Conservation (phyloP, 2,888 invertebrate species). For the Dryadula phaetusa region DNA sequence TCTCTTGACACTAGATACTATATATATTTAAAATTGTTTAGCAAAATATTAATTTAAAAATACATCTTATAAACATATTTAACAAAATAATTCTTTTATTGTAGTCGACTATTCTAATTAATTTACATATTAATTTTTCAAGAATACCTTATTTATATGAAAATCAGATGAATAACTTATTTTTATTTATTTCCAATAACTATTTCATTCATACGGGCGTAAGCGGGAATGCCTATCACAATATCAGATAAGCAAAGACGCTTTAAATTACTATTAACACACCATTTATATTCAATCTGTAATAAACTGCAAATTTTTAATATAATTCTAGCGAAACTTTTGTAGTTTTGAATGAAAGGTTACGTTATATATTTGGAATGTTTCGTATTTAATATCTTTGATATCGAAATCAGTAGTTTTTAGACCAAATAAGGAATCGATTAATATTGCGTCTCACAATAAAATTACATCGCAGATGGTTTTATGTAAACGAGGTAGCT, state of each 20-base stretch:
- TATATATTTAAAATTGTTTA: too few relatives aligned
- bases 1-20: too few relatives aligned
- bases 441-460: slow-evolving; percentile 13
- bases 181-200: slow-evolving; percentile 33
- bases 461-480: slow-evolving; percentile 5
- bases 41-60: too few relatives aligned
- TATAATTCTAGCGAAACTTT: background rate
- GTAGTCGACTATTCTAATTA: background rate
- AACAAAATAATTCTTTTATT: background rate
- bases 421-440: background rate
- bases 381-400: slow-evolving; percentile 3
- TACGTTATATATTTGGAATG: background rate
- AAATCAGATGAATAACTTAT: slow-evolving; percentile 31
- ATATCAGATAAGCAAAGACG: slow-evolving; percentile 9
- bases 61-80: too few relatives aligned
- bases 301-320: slow-evolving; percentile 12
- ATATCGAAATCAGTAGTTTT: slow-evolving; percentile 3
- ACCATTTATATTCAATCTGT: slow-evolving; percentile 19
- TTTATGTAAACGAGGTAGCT: background rate
- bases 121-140: background rate
- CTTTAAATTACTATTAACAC: slow-evolving; percentile 1
- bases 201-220: slow-evolving; percentile 35
- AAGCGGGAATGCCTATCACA: slow-evolving; percentile 30
- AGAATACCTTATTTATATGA: slow-evolving; percentile 28
- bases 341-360: slow-evolving; percentile 7